Conservation (phyloP, 2,797 vertebrate genomes). For the Gymnothorax javanicus region DNA sequence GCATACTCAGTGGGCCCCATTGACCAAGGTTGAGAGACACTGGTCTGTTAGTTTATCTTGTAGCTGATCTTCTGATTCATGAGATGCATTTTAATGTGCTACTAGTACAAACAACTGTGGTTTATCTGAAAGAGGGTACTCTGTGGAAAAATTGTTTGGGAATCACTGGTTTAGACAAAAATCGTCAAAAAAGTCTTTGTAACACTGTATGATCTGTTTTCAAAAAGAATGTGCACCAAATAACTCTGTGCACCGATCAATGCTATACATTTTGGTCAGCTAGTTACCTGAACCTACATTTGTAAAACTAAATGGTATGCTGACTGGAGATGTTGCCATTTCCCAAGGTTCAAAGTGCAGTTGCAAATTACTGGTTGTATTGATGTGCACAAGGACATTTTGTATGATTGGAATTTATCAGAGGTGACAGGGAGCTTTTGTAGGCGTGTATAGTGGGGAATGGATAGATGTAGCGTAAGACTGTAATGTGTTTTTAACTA, state of each 20-base stretch:
- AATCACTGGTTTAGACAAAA: constrained; percentile 11
- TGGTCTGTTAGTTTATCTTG: not conserved
- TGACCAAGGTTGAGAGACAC: too few relatives aligned
- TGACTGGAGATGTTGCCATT: not conserved
- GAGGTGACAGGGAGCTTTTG: not conserved
- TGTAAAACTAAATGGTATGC: not conserved
- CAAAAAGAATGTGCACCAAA: not conserved
- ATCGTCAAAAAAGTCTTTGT: not conserved
- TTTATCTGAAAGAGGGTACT: not conserved
- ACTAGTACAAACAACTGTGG: not conserved
- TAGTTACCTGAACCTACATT: constrained; percentile 6
- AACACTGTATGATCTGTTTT: constrained; percentile 1
- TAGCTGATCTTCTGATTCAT: not conserved
- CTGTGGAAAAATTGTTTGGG: not conserved
- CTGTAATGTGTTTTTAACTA: constrained; percentile 3
- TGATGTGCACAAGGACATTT: constrained; percentile 4
- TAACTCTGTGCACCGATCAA: not conserved
- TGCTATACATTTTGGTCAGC: not conserved
- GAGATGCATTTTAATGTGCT: not conserved
- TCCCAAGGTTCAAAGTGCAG: not conserved
- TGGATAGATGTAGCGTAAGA: constrained; percentile 4
- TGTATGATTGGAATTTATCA: constrained; percentile 4
- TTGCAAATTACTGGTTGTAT: not conserved
- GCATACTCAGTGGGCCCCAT: too few relatives aligned
- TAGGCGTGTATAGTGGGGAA: not conserved